Evolutionary conservation across 2,888 invertebrate genomes (phyloP), one percentile per base, ranked within the genome.

Genomic region (Euzophera pinguis): DNA sequence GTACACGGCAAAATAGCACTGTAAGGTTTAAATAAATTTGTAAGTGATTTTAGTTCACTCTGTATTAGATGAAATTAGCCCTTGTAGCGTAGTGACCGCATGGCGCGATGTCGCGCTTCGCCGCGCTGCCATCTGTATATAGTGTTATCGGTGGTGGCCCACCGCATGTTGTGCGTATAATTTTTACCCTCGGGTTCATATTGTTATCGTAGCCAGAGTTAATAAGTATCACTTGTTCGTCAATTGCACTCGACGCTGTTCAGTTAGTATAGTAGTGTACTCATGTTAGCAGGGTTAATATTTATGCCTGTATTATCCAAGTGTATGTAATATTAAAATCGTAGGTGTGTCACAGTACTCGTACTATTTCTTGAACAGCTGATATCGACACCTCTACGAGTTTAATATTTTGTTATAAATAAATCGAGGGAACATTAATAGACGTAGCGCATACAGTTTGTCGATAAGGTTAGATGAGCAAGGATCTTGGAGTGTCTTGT

Each of bases 221-320:
- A 73, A 75, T 84, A 84, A 84, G 83, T 79, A 82, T 84, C 90
- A 90, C 90, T 90, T 81, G 90, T 90, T 90, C 84, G 89, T 89
- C 84, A 85, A 89, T 87, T 88, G 90, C 90, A 90, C 90, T 73
- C 81, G 79, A 78, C 79, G 81, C 80, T 80, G 80, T 81, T 84
- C 83, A 73, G 76, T 83, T 85, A 81, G 81, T 75, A 73, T 82
- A 78, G 78, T 78, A 68, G 67, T 67, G 65, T 75, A 78, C 75
- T 79, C 78, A 72, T 79, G 73, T 67, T 73, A 73, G 76, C 71
- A 63, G 72, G 72, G 71, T 70, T 73, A 64, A 69, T 64, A 61
- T 69, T 69, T 64, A 73, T 62, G 67, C 70, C 71, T 71, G 69
- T 65, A 69, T 71, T 45, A 61, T 68, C 62, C 66, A 62, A 62